Percentiles rank a stretch among this genome's conserved stretches.
Conservation (phyloP, 2,888 invertebrate species). For the Malthinus flaveolus region DNA sequence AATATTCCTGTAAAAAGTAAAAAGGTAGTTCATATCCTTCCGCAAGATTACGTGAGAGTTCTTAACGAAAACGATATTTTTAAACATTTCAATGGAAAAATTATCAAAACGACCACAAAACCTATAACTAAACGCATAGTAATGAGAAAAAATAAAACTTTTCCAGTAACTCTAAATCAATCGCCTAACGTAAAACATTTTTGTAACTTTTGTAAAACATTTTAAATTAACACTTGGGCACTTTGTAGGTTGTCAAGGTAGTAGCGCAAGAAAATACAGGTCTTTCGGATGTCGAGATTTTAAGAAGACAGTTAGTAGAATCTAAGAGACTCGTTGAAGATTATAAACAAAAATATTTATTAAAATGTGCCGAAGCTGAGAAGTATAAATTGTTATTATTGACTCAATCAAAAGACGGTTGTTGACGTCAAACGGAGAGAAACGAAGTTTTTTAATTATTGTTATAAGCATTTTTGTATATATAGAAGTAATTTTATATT, state of each 20-base stretch:
- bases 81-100: conserved; percentile 40
- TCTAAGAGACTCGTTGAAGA: conserved; percentile 49
- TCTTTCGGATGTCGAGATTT: conserved; percentile 39
- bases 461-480: too few relatives aligned
- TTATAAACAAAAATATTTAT: conserved; percentile 47
- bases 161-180: conserved; percentile 38
- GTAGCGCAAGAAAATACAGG: conserved; percentile 12
- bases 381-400: conserved; percentile 48
- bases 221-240: not conserved
- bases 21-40: conserved; percentile 59
- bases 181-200: conserved; percentile 28
- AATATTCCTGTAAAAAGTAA: conserved; percentile 37
- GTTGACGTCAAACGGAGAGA: not conserved
- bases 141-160: conserved; percentile 50
- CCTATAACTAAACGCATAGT: conserved; percentile 46
- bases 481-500: too few relatives aligned
- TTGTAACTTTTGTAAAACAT: not conserved
- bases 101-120: conserved; percentile 28
- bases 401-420: conserved; percentile 43
- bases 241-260: conserved; percentile 26
- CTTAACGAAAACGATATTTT: conserved; percentile 32
- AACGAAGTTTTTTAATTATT: too few relatives aligned
- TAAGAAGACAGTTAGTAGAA: conserved; percentile 47
- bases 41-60: conserved; percentile 57
- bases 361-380: conserved; percentile 49